A percentile compares a stretch with the other conserved stretches of the same genome.
Conservation (phyloP, 2,888 invertebrate genomes). For the Aromia moschata region DNA sequence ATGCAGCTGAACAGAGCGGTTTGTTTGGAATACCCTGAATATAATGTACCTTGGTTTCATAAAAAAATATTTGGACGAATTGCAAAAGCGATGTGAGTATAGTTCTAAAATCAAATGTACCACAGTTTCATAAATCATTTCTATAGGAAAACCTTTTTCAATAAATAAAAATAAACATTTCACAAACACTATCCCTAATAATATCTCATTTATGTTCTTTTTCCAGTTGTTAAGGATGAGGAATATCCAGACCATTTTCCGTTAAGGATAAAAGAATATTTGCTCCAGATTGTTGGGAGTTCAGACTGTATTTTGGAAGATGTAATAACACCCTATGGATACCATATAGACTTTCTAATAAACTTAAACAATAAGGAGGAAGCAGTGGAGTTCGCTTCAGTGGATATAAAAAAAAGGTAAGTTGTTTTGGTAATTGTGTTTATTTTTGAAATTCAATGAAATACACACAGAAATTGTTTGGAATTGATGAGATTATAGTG, state of each 20-base stretch:
- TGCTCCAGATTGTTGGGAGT: slow-evolving; percentile 49
- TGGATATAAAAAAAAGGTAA: slow-evolving; percentile 45
- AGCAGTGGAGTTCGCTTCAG: slow-evolving; percentile 34
- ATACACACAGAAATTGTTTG: too few species aligned
- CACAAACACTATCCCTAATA: too few species aligned
- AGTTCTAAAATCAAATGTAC: too few species aligned
- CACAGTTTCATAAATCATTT: too few species aligned
- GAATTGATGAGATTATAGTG: too few species aligned
- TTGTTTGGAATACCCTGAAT: slow-evolving; percentile 71
- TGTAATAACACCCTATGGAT: slow-evolving; percentile 62
- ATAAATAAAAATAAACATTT: too few species aligned
- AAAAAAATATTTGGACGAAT: slow-evolving; percentile 68
- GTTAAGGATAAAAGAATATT: slow-evolving; percentile 45
- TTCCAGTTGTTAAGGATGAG: too few species aligned
- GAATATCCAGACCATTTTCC: slow-evolving; percentile 24
- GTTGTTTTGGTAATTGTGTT: too few species aligned
- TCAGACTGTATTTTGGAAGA: slow-evolving; percentile 51
- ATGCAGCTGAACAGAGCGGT: slow-evolving; percentile 73
- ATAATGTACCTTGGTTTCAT: slow-evolving; percentile 74
- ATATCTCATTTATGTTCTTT: too few species aligned
- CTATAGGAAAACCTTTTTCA: too few species aligned
- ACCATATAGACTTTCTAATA: slow-evolving; percentile 61
- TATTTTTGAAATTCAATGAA: not conserved
- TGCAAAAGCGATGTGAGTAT: slow-evolving; percentile 61
- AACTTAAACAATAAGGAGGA: slow-evolving; percentile 48